Base-by-base conservation (phyloP, 2,888 invertebrate species). In the Athetis lepigone region DNA sequence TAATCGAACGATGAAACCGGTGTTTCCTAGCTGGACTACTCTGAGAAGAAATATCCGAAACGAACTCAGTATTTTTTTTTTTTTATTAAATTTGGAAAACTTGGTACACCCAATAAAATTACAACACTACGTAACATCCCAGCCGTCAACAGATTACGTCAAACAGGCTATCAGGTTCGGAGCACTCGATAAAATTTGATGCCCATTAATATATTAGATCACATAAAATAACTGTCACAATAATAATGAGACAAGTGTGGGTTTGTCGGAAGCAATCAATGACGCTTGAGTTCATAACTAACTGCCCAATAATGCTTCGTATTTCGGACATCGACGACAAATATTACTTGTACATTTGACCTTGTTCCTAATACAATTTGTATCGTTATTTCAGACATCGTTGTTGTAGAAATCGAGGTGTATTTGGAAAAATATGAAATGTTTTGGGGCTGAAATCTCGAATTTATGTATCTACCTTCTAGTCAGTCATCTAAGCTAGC, bases 201-300 rank as follows among this genome's bases (percentile, higher is more conserved):
- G n/a, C 13, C 25, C 29, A 45, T 66, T 29, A 40, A 50, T 50
- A 68, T 57, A 69, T 55, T 39, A 29, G 25, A 23, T 29, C 45
- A 7, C 13, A 56, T 57, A 73, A 66, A 46, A 68, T 40, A 47
- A 73, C 46, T 65, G 47, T 54, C 72, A 43, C 54, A 47, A 40
- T 36, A 45, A 47, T 51, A 47, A 21, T 33, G 19, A 36, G 7
- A 25, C 21, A 7, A 27, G 33, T 13, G 36, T 52, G 42, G 39
- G 27, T 70, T 51, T 59, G 59, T 49, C 47, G 29, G 36, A 54
- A 49, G 25, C 29, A 68, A 68, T 74, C 54, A 54, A 37, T 68
- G 36, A 70, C 49, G 60, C 16, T 60, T 37, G 43, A 58, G 23
- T 68, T 68, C 59, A 60, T 68, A 43, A 37, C 45, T 45, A 45